These are phyloP conservation scores for Oxygymnocypris stewartii DNA, from an alignment of 2,113 vertebrate species.

Conservation along the genomic window DNA sequence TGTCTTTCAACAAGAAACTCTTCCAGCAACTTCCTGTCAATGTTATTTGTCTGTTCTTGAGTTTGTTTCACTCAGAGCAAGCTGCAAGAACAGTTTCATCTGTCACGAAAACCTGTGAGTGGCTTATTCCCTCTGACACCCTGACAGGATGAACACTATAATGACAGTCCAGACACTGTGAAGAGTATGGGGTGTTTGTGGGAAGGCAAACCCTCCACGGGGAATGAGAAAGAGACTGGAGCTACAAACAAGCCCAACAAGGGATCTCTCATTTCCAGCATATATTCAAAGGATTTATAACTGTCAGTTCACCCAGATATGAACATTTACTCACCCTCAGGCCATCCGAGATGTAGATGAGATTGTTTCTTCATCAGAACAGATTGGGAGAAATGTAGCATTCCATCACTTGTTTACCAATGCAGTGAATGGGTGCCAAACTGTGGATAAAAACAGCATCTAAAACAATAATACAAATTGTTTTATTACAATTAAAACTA, in stretches of 20 bases:
- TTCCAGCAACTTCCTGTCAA: background rate
- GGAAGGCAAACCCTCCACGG: background rate
- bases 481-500: background rate
- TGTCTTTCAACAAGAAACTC: background rate
- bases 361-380: background rate
- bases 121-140: slow-evolving; percentile 10
- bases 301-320: background rate
- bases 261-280: background rate
- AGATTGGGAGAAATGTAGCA: background rate
- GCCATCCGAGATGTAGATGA: background rate
- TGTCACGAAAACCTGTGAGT: background rate
- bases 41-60: background rate
- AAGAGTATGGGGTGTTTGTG: background rate
- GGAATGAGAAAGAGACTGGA: background rate
- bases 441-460: background rate
- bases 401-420: background rate
- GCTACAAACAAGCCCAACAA: background rate
- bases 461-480: too few relatives aligned
- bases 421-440: background rate
- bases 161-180: slow-evolving; percentile 18
- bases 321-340: background rate
- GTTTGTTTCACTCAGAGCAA: slow-evolving; percentile 2
- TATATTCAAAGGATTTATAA: background rate
- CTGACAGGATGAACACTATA: slow-evolving; percentile 3
- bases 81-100: background rate